Conservation (phyloP, 2,888 invertebrate species). For the Crossocerus cetratus region DNA sequence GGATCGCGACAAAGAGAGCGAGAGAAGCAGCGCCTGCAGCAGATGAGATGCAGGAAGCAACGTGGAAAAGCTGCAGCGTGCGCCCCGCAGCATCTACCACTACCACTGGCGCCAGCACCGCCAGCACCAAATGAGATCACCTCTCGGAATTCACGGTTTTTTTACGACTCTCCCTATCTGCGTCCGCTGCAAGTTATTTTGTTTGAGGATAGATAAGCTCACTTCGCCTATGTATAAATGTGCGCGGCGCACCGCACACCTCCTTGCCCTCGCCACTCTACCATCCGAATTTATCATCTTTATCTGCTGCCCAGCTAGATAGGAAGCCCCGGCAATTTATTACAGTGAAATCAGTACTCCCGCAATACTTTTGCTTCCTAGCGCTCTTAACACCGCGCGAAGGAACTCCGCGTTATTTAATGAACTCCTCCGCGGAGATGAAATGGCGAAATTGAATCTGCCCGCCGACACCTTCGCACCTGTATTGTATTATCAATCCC, state of each 20-base stretch:
- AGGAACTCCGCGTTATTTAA: too few species aligned
- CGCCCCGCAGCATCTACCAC: background rate
- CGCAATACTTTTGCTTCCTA: too few species aligned
- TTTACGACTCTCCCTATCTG: conserved; percentile 38
- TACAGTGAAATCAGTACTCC: too few species aligned
- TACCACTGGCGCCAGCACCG: background rate
- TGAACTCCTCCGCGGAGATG: too few species aligned
- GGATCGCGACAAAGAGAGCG: conserved; percentile 5
- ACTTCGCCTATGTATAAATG: background rate
- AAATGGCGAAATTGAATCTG: too few species aligned
- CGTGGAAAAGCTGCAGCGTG: conserved; percentile 7
- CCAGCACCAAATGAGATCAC: background rate
- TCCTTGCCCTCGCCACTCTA: conserved; percentile 1
- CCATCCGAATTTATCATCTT: conserved; percentile 39
- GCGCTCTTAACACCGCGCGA: too few species aligned
- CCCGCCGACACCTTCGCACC: too few species aligned
- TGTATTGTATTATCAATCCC: too few species aligned
- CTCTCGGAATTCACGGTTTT: conserved; percentile 33
- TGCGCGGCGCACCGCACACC: too few species aligned
- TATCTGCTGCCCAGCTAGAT: background rate
- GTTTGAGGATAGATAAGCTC: conserved; percentile 41
- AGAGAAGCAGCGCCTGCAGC: conserved; percentile 12
- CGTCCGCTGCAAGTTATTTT: conserved; percentile 41
- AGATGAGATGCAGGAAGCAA: conserved; percentile 43
- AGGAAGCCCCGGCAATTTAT: too few species aligned